phyloP scores from a whole-genome alignment of 2,888 invertebrate genomes.

The Raillietiella orientalis region DNA sequence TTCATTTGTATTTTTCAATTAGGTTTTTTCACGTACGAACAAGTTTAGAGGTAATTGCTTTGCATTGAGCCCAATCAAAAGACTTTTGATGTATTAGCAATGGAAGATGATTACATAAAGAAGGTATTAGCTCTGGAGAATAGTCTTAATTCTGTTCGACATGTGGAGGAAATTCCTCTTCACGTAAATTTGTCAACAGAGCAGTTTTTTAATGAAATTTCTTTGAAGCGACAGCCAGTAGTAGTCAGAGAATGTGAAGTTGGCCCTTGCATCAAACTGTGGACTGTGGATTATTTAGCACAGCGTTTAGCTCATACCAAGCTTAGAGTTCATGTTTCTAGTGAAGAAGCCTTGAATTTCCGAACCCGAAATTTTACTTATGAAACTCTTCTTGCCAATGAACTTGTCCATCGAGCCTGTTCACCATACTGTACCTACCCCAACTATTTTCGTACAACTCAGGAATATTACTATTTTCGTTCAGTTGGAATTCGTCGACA shows the following conservation, averaged over 20 bases:
- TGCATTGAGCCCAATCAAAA: no score
- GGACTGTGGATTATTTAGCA: conserved; percentile 16
- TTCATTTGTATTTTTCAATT: no score
- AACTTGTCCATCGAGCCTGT: conserved; percentile 13
- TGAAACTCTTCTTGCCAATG: conserved; percentile 15
- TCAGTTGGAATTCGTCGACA: conserved; percentile 17
- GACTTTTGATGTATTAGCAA: no score
- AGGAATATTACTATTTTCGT: not conserved
- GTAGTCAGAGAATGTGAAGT: conserved; percentile 15
- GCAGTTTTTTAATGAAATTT: conserved; percentile 3
- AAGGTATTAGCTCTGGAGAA: no score
- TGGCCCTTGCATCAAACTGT: conserved; percentile 15
- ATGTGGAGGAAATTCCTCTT: conserved; percentile 2
- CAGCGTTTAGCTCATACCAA: conserved; percentile 11
- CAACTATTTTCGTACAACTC: conserved; percentile 1
- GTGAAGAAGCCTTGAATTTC: conserved; percentile 15
- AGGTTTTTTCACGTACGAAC: no score
- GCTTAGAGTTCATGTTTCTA: conserved; percentile 18
- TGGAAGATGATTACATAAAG: no score
- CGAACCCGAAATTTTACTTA: conserved; percentile 18
- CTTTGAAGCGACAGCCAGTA: conserved; percentile 11
- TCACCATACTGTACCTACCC: conserved; percentile 1
- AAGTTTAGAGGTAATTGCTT: no score
- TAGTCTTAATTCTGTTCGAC: no score
- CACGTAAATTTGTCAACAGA: conserved; percentile 1